Percentiles rank a stretch among this genome's conserved stretches.
phyloP scores from a whole-genome alignment of 1,140 invertebrate species.

The Charaxes varanes region DNA sequence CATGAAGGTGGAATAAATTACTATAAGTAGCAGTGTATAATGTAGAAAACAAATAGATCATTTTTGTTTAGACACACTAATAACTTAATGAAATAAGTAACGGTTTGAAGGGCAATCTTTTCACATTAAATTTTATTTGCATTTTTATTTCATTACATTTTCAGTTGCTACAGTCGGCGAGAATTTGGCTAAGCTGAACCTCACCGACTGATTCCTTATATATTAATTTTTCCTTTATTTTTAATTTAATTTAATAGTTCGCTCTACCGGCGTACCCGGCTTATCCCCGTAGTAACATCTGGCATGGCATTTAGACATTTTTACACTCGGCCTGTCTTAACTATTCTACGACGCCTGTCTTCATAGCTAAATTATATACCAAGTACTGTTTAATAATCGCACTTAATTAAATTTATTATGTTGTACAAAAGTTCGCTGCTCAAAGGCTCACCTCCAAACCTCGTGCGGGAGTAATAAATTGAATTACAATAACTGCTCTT shows the following conservation, averaged over 20 bases:
- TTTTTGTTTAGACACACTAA: conserved; percentile 3
- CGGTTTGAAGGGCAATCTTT: conserved; percentile 22
- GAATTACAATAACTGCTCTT: not conserved
- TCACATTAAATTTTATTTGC: conserved; percentile 61
- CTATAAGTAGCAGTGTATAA: too few relatives aligned
- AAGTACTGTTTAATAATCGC: conserved; percentile 8
- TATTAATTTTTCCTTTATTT: conserved; percentile 22
- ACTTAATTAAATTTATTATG: not conserved
- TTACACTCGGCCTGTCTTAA: conserved; percentile 46
- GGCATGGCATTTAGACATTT: conserved; percentile 59
- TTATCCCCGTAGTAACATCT: conserved; percentile 45
- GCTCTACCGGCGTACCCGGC: conserved; percentile 43
- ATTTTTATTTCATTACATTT: conserved; percentile 41
- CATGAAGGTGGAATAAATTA: too few relatives aligned
- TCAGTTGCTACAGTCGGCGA: conserved; percentile 36
- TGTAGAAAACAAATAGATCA: conserved; percentile 3
- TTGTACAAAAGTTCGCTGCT: too few relatives aligned
- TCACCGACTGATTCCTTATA: conserved; percentile 20
- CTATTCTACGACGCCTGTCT: conserved; percentile 28
- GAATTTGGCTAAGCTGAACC: conserved; percentile 5
- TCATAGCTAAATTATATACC: conserved; percentile 13
- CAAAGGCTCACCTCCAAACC: too few relatives aligned
- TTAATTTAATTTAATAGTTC: conserved; percentile 30
- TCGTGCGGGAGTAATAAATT: too few relatives aligned
- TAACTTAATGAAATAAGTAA: conserved; percentile 8